Evolutionary conservation across 2,113 vertebrate species (phyloP).

Genomic region (Phalacrocorax carbo): DNA sequence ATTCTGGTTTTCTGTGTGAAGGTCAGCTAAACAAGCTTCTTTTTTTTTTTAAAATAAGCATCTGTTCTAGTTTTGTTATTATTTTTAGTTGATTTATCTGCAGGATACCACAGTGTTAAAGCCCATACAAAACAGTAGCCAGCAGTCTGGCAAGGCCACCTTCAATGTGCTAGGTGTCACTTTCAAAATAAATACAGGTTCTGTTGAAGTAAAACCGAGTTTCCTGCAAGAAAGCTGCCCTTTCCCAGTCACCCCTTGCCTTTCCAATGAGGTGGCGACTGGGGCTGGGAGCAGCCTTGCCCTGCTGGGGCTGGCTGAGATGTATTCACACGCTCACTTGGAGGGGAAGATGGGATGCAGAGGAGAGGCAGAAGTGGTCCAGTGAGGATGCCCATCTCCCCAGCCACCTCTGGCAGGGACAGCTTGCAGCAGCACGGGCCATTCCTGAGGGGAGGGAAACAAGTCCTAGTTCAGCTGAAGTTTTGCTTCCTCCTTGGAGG

Average conservation of each 20-base stretch:
- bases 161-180: not conserved
- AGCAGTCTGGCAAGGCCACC: not conserved
- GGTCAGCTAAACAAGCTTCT: not conserved
- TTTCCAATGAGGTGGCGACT: not conserved
- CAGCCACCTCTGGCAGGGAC: not conserved
- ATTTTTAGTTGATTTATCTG: not conserved
- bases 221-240: not conserved
- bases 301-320: not conserved
- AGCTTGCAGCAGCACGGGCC: not conserved
- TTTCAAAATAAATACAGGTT: constrained; percentile 43
- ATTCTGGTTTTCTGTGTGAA: not conserved
- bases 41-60: not conserved
- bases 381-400: not conserved
- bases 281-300: not conserved
- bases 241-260: not conserved
- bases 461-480: not conserved
- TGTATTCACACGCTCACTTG: not conserved
- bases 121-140: not conserved
- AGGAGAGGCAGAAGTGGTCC: not conserved
- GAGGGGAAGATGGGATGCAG: not conserved
- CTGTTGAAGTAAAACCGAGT: not conserved
- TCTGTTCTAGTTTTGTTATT: not conserved
- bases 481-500: not conserved
- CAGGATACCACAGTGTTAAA: not conserved
- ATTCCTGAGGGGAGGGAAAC: not conserved